Conservation (phyloP, 2,888 invertebrate genomes). For the Thymelicus sylvestris region DNA sequence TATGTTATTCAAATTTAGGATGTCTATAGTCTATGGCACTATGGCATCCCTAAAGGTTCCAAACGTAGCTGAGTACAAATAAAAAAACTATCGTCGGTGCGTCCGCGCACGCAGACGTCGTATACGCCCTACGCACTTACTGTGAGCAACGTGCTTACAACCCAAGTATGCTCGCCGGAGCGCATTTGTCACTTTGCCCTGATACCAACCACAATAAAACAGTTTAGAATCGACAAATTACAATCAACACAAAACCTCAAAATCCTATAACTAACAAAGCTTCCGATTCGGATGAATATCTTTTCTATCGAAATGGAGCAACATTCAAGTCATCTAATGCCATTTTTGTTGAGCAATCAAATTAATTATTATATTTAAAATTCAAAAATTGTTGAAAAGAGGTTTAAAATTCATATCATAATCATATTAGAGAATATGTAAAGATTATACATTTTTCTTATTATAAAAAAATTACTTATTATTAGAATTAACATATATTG, state of each 20-base stretch:
- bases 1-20: conserved; percentile 41
- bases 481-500: too few species aligned
- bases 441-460: neutral
- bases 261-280: conserved; percentile 21
- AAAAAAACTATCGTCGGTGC: conserved; percentile 42
- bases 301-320: conserved; percentile 22
- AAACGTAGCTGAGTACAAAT: conserved; percentile 46
- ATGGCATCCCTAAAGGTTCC: conserved; percentile 52
- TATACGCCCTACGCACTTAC: conserved; percentile 73
- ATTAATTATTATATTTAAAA: neutral
- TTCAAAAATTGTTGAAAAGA: conserved; percentile 1
- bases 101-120: conserved; percentile 7
- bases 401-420: neutral
- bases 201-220: conserved; percentile 58
- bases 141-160: conserved; percentile 84
- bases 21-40: conserved; percentile 55
- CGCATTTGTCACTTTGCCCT: conserved; percentile 83
- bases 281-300: conserved; percentile 13
- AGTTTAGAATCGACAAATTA: conserved; percentile 31
- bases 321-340: conserved; percentile 16
- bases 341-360: conserved; percentile 12
- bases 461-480: neutral
- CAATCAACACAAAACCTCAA: conserved; percentile 16
- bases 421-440: too few species aligned
- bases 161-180: conserved; percentile 83